Base-by-base conservation (phyloP, 1,140 invertebrate genomes). In the Bombyx mori region DNA sequence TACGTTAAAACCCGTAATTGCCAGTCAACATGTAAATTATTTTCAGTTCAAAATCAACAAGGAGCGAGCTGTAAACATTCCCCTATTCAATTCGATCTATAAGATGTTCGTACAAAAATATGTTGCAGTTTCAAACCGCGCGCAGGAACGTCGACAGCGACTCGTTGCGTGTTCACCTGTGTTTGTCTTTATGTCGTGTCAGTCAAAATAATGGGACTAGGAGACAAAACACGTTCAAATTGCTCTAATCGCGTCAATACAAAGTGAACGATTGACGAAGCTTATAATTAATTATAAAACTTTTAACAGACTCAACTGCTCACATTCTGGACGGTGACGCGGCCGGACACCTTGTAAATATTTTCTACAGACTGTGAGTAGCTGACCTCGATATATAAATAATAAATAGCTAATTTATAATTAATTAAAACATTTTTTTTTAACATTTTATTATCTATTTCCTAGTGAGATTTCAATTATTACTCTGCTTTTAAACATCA, bases 321-420 rank as follows among this genome's bases (percentile, higher is more conserved):
- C 53, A 54, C 44, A 54, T 54, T 42, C 53, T 54, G 53, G 43
- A 44, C 26, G 45, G 26, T 45, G 45, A 26, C 45, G 44, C 12
- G n/a, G 18, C 18, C 43, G 42, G 18, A 54, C n/a, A 43, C 46
- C 45, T 56, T 8, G 47, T 49, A 7, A 58, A 26, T 49, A 52
- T 18, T 45, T 42, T 47, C 58, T 61, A 60, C 57, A 69, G 55
- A 47, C 62, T 65, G 61, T 63, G 62, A 53, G 46, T 49, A 48
- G 55, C 59, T 53, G 56, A 52, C 47, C 58, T 51, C 42, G 57
- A 60, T 62, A 68, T 58, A 66, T 65, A 69, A 63, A 67, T 64
- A 70, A 73, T 71, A 73, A 69, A 73, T 66, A 68, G 51, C 62
- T 75, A 68, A 72, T 72, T 69, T 66, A 74, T 65, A 71, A 64